phyloP scores from a whole-genome alignment of 2,113 vertebrate genomes.

The Cnemophilus loriae region DNA sequence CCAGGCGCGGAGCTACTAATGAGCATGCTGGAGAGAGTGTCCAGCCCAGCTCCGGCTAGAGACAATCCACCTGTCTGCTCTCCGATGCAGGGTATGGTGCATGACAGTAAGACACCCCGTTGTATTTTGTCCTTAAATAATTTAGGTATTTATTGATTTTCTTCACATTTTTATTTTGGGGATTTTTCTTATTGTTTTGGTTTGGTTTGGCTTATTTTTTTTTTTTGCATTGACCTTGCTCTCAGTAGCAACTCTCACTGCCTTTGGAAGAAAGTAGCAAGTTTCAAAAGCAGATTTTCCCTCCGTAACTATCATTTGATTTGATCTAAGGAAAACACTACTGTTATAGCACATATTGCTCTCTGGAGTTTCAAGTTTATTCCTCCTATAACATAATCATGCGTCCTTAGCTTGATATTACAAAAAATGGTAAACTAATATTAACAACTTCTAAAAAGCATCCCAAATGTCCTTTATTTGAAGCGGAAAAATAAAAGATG shows the following conservation, averaged over 20 bases:
- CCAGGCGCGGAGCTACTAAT: constrained; percentile 89
- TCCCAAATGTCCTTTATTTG: neutral
- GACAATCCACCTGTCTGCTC: constrained; percentile 92
- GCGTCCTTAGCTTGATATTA: neutral
- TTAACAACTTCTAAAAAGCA: constrained; percentile 18
- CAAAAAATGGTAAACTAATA: neutral
- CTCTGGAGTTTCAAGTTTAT: constrained; percentile 37
- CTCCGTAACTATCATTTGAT: neutral
- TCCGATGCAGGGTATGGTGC: constrained; percentile 80
- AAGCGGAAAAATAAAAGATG: neutral
- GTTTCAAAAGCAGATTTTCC: neutral
- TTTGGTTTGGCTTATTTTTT: neutral
- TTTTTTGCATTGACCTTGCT: constrained; percentile 64
- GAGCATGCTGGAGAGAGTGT: constrained; percentile 89
- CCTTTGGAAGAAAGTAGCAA: constrained; percentile 13
- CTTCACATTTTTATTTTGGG: constrained; percentile 69
- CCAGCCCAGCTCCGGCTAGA: constrained; percentile 75
- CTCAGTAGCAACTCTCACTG: constrained; percentile 25
- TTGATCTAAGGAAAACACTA: constrained; percentile 15
- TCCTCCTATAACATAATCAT: neutral
- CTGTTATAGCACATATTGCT: neutral
- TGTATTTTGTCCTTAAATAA: constrained; percentile 94
- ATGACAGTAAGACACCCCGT: constrained; percentile 85
- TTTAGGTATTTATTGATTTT: constrained; percentile 94
- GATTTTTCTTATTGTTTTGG: neutral